phyloP scores from a whole-genome alignment of 1,140 invertebrate genomes.

The Philopotamus ludificatus region DNA sequence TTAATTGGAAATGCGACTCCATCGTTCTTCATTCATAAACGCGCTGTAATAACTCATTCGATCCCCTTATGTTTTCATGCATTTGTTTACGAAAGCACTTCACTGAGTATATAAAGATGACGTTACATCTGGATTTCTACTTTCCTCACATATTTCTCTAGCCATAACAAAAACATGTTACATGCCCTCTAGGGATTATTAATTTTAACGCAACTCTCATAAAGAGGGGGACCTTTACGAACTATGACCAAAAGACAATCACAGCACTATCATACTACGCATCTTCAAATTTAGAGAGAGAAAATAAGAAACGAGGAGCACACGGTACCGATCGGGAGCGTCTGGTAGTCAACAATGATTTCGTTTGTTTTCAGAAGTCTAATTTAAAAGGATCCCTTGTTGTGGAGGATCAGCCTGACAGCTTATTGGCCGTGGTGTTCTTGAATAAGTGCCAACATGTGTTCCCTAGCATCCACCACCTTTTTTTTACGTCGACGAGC shows the following conservation, averaged over 20 bases:
- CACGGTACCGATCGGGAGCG: background rate
- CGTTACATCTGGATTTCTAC: no score
- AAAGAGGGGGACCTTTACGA: background rate
- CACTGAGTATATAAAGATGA: no score
- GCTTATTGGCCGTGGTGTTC: conserved; percentile 17
- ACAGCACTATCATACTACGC: background rate
- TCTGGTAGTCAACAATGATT: conserved; percentile 14
- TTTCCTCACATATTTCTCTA: no score
- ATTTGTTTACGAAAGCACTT: no score
- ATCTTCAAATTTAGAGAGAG: no score
- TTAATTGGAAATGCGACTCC: no score
- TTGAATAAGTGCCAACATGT: conserved; percentile 29
- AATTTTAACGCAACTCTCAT: background rate
- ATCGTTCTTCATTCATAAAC: no score
- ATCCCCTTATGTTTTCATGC: no score
- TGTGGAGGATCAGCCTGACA: conserved; percentile 10
- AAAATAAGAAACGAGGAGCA: background rate
- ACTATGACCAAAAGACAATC: background rate
- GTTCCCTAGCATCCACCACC: conserved; percentile 1
- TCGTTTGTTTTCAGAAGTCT: conserved; percentile 28
- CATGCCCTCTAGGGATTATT: background rate
- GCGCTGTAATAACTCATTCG: no score
- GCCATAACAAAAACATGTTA: background rate
- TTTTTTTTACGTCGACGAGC: conserved; percentile 6
- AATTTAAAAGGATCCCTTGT: conserved; percentile 30